Percentiles rank a stretch among this genome's conserved stretches.
Evolutionary conservation across 2,888 invertebrate genomes (phyloP).

Genomic region (Trisateles emortualis): DNA sequence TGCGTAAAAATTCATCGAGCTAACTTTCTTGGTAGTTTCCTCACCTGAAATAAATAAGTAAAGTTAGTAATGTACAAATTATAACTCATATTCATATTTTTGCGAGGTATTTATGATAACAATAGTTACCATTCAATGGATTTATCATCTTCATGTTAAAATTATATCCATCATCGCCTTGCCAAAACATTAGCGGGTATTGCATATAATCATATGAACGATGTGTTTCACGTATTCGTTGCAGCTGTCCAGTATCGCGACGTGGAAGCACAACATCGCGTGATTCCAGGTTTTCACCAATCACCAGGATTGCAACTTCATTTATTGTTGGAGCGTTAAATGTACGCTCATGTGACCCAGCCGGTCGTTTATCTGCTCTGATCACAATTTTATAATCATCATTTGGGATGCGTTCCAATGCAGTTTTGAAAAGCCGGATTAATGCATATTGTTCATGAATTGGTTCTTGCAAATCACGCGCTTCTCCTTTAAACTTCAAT

Average conservation of each 20-base stretch:
- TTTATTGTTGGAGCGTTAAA: slow-evolving; percentile 1
- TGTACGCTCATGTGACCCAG: neutral
- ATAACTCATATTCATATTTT: no score
- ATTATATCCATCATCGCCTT: neutral
- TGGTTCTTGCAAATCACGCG: no score
- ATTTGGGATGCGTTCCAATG: neutral
- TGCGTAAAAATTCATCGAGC: no score
- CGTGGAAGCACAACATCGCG: neutral
- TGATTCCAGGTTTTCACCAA: neutral
- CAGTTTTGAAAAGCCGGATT: neutral
- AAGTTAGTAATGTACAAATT: no score
- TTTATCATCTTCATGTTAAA: neutral
- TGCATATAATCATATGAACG: neutral
- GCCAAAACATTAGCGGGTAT: neutral
- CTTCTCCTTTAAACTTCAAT: no score
- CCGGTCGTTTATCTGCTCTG: neutral
- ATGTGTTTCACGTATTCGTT: neutral
- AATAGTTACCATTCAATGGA: neutral
- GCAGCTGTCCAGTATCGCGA: neutral
- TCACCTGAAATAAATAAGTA: no score
- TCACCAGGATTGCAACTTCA: neutral
- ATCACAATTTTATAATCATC: neutral
- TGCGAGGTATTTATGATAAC: no score
- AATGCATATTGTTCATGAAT: no score
- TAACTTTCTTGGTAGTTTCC: no score